These are phyloP conservation scores for Leucophora obtusa DNA, from an alignment of 2,888 invertebrate genomes.

Conservation along the genomic window DNA sequence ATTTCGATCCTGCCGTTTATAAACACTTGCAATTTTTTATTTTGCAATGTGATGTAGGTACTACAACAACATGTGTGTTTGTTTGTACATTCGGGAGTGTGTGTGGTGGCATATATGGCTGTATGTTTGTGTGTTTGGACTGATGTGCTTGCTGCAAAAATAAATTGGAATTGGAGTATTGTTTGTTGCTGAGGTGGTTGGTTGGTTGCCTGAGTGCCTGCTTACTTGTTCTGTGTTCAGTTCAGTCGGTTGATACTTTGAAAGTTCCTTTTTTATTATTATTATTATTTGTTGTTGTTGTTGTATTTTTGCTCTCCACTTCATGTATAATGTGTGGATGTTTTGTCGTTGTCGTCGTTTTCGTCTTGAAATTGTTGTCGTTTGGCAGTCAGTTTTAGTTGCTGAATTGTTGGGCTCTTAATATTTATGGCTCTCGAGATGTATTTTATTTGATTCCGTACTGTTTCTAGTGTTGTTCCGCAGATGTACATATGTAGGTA, in stretches of 20 bases:
- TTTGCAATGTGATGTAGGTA: constrained; percentile 2
- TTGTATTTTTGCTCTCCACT: constrained; percentile 24
- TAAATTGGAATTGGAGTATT: constrained; percentile 55
- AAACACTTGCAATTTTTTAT: background rate
- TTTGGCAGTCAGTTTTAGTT: constrained; percentile 50
- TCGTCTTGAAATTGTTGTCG: constrained; percentile 53
- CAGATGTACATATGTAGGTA: constrained; percentile 7
- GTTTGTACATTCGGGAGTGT: too few species aligned
- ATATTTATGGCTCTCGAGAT: constrained; percentile 55
- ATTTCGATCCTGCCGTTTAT: background rate
- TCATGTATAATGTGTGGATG: constrained; percentile 13
- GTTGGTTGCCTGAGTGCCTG: constrained; percentile 9
- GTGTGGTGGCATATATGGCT: background rate
- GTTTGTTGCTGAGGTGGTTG: constrained; percentile 47
- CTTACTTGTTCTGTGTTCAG: constrained; percentile 35
- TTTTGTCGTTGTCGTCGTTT: constrained; percentile 44
- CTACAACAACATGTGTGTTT: background rate
- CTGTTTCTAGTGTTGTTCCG: constrained; percentile 37
- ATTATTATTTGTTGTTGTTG: constrained; percentile 34
- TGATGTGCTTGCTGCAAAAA: constrained; percentile 32
- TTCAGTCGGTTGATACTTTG: constrained; percentile 40
- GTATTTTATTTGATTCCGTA: constrained; percentile 26
- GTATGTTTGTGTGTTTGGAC: constrained; percentile 10
- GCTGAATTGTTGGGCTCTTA: constrained; percentile 54
- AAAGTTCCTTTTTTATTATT: constrained; percentile 44